Percentiles rank a stretch among this genome's conserved stretches.
Conservation (phyloP, 2,113 vertebrate genomes). For the Felis chaus region DNA sequence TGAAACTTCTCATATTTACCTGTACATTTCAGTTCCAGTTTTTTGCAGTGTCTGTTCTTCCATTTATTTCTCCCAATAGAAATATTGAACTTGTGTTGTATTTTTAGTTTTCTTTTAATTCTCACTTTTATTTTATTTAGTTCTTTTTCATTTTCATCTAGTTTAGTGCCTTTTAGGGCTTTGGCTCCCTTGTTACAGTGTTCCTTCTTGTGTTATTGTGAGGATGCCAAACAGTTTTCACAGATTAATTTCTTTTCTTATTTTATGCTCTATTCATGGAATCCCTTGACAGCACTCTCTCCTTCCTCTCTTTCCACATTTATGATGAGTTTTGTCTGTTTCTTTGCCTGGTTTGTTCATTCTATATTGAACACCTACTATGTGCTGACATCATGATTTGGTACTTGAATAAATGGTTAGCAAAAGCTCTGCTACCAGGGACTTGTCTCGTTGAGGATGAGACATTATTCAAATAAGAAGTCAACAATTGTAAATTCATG, state of each 20-base stretch:
- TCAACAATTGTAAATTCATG: not conserved
- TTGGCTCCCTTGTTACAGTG: not conserved
- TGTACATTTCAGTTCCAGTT: not conserved
- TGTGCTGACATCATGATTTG: not conserved
- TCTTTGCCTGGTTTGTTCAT: not conserved
- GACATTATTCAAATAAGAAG: not conserved
- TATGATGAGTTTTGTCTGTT: not conserved
- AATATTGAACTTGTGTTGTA: not conserved
- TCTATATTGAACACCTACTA: not conserved
- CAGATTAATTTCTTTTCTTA: not conserved
- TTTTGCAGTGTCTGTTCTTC: not conserved
- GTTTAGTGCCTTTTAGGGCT: not conserved
- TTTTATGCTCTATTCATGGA: not conserved
- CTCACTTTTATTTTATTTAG: not conserved
- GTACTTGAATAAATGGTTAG: not conserved
- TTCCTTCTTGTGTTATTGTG: not conserved
- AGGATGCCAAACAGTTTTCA: not conserved
- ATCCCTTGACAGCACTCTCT: not conserved
- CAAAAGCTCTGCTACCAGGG: not conserved
- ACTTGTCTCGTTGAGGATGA: not conserved
- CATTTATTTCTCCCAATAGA: not conserved
- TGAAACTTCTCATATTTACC: not conserved
- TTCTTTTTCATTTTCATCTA: not conserved
- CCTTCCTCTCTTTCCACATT: not conserved
- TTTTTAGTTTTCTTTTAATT: constrained; percentile 16